These are phyloP conservation scores for Noturus placidus DNA, from an alignment of 2,113 vertebrate species.

Conservation along the genomic window DNA sequence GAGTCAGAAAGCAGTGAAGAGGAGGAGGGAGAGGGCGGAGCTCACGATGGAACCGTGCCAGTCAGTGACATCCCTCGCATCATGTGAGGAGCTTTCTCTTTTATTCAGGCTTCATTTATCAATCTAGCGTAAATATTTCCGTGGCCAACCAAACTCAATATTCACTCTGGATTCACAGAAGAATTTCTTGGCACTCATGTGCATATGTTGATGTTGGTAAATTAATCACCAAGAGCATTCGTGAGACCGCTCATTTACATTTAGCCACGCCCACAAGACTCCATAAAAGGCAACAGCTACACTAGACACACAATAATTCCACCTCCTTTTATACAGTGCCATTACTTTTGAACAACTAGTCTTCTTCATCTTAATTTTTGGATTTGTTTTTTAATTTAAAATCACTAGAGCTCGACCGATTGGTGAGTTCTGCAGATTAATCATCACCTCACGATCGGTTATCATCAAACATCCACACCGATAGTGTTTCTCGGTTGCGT, in stretches of 20 bases:
- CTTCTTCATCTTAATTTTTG: neutral
- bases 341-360: neutral
- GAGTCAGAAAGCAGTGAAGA: conserved; percentile 96
- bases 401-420: too few species aligned
- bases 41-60: conserved; percentile 88
- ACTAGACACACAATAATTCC: neutral
- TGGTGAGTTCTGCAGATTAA: too few species aligned
- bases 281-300: neutral
- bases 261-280: neutral
- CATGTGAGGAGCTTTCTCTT: conserved; percentile 80
- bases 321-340: neutral
- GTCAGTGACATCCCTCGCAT: conserved; percentile 98
- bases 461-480: too few species aligned
- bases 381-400: neutral
- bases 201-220: neutral
- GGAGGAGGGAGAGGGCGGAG: conserved; percentile 88
- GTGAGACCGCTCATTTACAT: neutral
- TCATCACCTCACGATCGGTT: too few species aligned
- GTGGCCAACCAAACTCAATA: neutral
- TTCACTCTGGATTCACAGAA: neutral
- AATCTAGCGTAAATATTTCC: too few species aligned
- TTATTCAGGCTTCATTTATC: neutral
- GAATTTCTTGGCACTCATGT: neutral
- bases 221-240: neutral
- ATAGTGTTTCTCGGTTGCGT: too few species aligned